Conservation (phyloP, 2,113 vertebrate species). For the Odocoileus hemionus region DNA sequence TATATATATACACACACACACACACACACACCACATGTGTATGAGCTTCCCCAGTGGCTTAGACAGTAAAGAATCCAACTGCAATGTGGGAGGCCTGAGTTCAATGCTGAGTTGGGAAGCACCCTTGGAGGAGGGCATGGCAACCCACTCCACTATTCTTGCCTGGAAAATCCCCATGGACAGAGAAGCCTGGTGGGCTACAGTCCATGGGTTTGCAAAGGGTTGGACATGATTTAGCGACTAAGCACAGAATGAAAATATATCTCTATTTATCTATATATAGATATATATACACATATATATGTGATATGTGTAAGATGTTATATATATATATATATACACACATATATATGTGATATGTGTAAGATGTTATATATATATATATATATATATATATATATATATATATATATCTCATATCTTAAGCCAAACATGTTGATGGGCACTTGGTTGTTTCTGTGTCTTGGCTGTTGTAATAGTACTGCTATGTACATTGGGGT, state of each 20-base stretch:
- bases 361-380: background rate
- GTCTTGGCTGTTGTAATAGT: background rate
- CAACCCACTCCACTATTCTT: background rate
- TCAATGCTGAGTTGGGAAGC: background rate
- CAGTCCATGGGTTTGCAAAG: background rate
- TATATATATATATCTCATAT: background rate
- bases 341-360: background rate
- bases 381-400: background rate
- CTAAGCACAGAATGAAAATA: background rate
- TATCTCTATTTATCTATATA: background rate
- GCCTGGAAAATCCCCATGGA: background rate
- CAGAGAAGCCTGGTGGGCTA: background rate
- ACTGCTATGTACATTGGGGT: background rate
- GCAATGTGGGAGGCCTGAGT: background rate
- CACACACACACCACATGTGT: background rate
- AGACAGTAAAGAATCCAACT: background rate
- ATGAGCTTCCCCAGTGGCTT: background rate
- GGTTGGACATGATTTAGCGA: background rate
- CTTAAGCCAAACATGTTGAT: background rate
- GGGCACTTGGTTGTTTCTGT: background rate
- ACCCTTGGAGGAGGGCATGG: background rate
- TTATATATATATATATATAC: background rate
- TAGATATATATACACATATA: background rate
- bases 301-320: background rate
- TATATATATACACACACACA: too few species aligned